Evolutionary conservation across 2,888 invertebrate genomes (phyloP).

Genomic region (Drosophila colorata): DNA sequence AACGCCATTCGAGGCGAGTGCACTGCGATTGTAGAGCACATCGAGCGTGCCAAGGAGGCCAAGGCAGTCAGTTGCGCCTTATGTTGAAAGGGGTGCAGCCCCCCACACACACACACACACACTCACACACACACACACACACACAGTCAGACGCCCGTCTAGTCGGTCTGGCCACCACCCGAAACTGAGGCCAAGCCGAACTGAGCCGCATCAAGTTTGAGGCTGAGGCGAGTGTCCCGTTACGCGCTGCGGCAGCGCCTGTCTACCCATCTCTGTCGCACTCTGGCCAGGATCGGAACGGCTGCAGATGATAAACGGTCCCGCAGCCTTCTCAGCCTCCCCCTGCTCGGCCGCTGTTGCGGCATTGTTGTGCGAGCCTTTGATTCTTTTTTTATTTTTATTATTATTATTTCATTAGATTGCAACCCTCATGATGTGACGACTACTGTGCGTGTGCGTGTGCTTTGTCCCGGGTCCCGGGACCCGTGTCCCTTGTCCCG

Average conservation of each 20-base stretch:
- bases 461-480: slow-evolving; percentile 10
- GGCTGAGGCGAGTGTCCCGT: slow-evolving; percentile 46
- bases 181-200: no score
- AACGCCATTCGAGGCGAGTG: slow-evolving; percentile 8
- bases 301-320: slow-evolving; percentile 61
- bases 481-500: slow-evolving; percentile 20
- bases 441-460: slow-evolving; percentile 34
- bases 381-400: slow-evolving; percentile 37
- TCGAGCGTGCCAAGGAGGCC: no score
- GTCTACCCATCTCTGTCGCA: slow-evolving; percentile 22
- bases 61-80: slow-evolving; percentile 6
- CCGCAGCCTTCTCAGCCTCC: not conserved
- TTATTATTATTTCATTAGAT: slow-evolving; percentile 79
- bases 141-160: not conserved
- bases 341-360: slow-evolving; percentile 30
- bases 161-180: slow-evolving; percentile 26
- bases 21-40: slow-evolving; percentile 18
- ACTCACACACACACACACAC: slow-evolving; percentile 1
- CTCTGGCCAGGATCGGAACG: slow-evolving; percentile 57
- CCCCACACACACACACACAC: not conserved
- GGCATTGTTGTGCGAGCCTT: slow-evolving; percentile 49
- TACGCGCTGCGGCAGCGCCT: no score
- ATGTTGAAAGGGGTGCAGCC: slow-evolving; percentile 7
- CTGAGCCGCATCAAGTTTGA: not conserved
- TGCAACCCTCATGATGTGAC: slow-evolving; percentile 62